Base-by-base conservation (phyloP, 2,888 invertebrate species). In the Arctia plantaginis region DNA sequence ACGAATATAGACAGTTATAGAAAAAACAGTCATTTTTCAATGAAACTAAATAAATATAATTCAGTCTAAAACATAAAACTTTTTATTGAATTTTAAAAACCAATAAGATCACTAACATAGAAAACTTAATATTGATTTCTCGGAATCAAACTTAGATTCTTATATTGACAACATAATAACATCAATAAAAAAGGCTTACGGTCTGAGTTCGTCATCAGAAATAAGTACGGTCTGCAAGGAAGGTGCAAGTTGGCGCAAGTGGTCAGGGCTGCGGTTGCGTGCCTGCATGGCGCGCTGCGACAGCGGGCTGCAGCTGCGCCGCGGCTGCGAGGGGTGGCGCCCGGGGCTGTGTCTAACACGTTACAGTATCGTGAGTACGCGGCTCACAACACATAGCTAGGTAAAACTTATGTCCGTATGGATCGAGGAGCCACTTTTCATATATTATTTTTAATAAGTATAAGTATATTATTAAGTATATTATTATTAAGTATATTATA, bases 151-250 rank as follows among this genome's bases (percentile, higher is more conserved):
- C 23, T 44, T 27, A 10, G 7, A 23, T 55, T 27, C n/a, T 41
- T 55, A 33, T 51, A n/a, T n/a, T 12, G 12, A 15, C n/a, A 23
- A 30, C 62, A 13, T 20, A 4, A 23, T 51, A 51, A 35, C 3
- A 30, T 15, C 23, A 12, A 35, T n/a, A n/a, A n/a, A n/a, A 35
- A 20, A 23, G 69, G 88, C 91, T 87, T 71, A 95, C 94, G 93
- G 89, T 51, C 88, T 90, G 33, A 95, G 88, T 75, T 95, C 95
- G 59, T 95, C 95, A 86, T 95, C 95, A 12, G 95, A 95, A 71
- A 95, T 90, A 80, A 93, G 92, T 78, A 95, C 95, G 80, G 94
- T 94, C 88, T 94, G 92, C 88, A 90, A 35, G 69, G 90, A 88
- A 77, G 90, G 89, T 77, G 89, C 83, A 55, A 81, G 69, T 65